Conservation (phyloP, 2,888 invertebrate species). For the Ophion ventricosus region DNA sequence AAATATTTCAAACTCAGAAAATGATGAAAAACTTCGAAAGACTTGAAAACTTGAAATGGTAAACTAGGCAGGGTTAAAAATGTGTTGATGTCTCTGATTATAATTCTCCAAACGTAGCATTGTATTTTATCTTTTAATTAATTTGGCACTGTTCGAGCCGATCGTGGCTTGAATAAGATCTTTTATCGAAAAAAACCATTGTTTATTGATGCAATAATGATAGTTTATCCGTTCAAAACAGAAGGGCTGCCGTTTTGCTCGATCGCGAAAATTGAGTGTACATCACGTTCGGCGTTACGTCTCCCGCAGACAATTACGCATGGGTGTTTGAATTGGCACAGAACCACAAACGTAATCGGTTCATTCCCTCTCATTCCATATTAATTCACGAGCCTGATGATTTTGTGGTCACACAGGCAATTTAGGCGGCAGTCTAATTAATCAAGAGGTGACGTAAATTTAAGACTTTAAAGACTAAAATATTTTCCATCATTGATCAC, state of each 20-base stretch:
- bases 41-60: too few relatives aligned
- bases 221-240: not conserved
- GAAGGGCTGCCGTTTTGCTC: not conserved
- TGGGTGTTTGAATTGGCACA: conserved; percentile 33
- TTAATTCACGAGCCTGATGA: conserved; percentile 49
- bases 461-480: not conserved
- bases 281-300: not conserved
- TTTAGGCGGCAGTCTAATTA: not conserved
- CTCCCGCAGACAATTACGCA: conserved; percentile 22
- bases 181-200: not conserved
- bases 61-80: too few relatives aligned
- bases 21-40: too few relatives aligned
- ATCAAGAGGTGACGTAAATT: not conserved
- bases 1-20: too few relatives aligned
- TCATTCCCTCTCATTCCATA: conserved; percentile 55
- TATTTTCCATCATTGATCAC: not conserved
- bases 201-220: not conserved
- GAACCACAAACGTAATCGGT: conserved; percentile 55
- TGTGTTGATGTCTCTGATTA: too few relatives aligned
- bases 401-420: not conserved
- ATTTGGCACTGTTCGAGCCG: not conserved
- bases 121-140: not conserved
- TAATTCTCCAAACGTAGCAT: too few relatives aligned
- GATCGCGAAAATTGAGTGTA: not conserved
- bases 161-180: not conserved